Evolutionary conservation across 37 sponge, comb jelly and placozoan species (phyloP).

Genomic region (Crambe crambe): DNA sequence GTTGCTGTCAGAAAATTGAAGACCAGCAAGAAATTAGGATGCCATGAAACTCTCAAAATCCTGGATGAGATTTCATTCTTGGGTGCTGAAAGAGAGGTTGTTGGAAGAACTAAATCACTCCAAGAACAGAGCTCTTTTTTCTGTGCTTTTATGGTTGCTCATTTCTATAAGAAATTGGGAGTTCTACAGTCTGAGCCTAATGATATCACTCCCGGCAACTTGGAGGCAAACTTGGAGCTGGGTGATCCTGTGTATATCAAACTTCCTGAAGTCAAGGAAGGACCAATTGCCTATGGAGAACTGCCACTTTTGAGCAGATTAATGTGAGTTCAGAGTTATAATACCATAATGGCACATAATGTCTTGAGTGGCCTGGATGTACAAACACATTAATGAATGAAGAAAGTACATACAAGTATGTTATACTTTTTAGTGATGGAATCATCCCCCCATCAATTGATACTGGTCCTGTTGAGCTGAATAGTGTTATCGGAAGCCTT

Average conservation of each 20-base stretch:
- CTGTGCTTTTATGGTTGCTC: slow-evolving; percentile 55
- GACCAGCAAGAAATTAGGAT: background rate
- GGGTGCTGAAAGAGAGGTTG: slow-evolving; percentile 20
- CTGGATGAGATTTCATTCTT: slow-evolving; percentile 18
- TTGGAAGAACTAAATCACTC: slow-evolving; percentile 5
- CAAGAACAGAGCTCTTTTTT: slow-evolving; percentile 42
- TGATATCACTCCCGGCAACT: slow-evolving; percentile 15
- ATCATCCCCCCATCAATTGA: slow-evolving; percentile 32
- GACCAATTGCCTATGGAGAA: slow-evolving; percentile 44
- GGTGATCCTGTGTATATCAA: slow-evolving; percentile 27
- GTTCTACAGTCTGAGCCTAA: slow-evolving; percentile 31
- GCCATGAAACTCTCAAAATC: background rate
- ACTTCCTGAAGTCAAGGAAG: slow-evolving; percentile 50
- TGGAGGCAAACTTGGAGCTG: slow-evolving; percentile 34
- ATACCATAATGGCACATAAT: background rate
- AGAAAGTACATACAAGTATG: background rate
- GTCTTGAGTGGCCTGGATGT: background rate
- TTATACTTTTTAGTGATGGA: slow-evolving; percentile 40
- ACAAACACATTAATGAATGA: background rate
- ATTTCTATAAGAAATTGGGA: slow-evolving; percentile 56
- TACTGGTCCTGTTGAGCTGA: slow-evolving; percentile 16
- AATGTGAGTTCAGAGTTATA: slow-evolving; percentile 49
- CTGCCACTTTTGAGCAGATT: slow-evolving; percentile 54
- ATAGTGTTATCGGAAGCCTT: background rate
- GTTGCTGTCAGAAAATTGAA: slow-evolving; percentile 39